Evolutionary conservation across 1,140 invertebrate genomes (phyloP), one percentile per base, ranked within the genome.

Genomic region (Monomorium pharaonis): DNA sequence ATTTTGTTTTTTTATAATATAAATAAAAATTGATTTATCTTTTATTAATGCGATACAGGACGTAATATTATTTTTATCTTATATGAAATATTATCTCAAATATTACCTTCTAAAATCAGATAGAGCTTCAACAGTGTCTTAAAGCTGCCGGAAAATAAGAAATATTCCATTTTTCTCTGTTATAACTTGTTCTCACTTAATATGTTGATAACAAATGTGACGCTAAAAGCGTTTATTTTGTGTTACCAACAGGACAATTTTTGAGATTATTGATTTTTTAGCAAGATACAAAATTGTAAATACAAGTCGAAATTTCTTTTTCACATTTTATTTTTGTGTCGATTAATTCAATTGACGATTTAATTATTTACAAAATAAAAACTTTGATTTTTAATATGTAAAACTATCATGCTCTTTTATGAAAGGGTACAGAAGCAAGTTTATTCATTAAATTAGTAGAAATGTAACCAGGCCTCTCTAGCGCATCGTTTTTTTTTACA

Each of bases 61-160:
- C 10, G 5, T n/a, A n/a, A 47, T 77, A 63, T 33, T 56, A 51
- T 81, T 44, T 44, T 18, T 84, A 63, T 56, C 76, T 47, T 49
- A 24, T 86, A 89, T 72, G 87, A 89, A 91, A 90, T 92, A 47
- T n/a, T n/a, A n/a, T 47, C 9, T 83, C 37, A 83, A 89, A 86
- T 87, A 90, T 87, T 77, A 58, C 27, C 10, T 37, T 56, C 1
- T 16, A 12, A 54, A 30, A 76, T 27, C n/a, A 37, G 37, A 7
- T 84, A 51, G n/a, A 72, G n/a, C 44, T 37, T 56, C 44, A 75
- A 44, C 12, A 18, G 37, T 84, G 33, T 54, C 7, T 70, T 54
- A 83, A 72, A 90, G 87, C 86, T 90, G 87, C 87, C 89, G 21
- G 58, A 77, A 72, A 85, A 84, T 60, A 56, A 72, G 54, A 88